Evolutionary conservation across 2,888 invertebrate species (phyloP), one percentile per base, ranked within the genome.

Genomic region (Callinectes sapidus): DNA sequence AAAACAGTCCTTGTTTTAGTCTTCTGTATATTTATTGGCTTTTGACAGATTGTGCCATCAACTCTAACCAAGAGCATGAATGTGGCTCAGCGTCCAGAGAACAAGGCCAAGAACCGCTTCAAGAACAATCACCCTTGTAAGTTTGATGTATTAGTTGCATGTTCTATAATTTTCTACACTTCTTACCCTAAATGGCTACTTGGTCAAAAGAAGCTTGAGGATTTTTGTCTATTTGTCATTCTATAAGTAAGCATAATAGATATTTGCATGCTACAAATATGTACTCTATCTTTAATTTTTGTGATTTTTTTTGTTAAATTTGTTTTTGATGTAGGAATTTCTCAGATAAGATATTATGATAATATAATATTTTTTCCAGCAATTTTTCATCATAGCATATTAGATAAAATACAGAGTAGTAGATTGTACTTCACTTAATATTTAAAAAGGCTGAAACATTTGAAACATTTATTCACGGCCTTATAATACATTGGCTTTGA

Each of bases 31-130:
- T 35, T 16, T 66, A 2, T 35, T 35, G 10, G 16, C 14, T 89
- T 13, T 28, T 10, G 35, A 28, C 55, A 91, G 91, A 42, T 61
- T 81, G 61, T 91, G 35, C 81, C 89, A 32, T 32, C 23, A 16
- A 89, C 55, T 35, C 6, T 89, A 23, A 54, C 10, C 85, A 90
- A 81, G 85, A 54, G 55, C n/a, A 90, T 90, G 90, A 35, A 6
- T 0, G 85, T 54, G 16, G 90, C 81, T 16, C 39, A 55, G 42
- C 55, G 1, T 55, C 87, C 87, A 13, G 87, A 54, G 18, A 87
- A 91, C 77, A 91, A 71, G 77, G 71, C 48, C 48, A 91, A 91
- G 77, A 91, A 91, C 16, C 87, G 91, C 42, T 91, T 87, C 54
- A 54, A 77, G 14, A 91, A 91, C 66, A 91, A 91, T n/a, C 61